A percentile compares a stretch with the other conserved stretches of the same genome.
These are phyloP conservation scores for Phylloscopus collybita DNA, from an alignment of 2,797 vertebrate genomes.

Conservation along the genomic window DNA sequence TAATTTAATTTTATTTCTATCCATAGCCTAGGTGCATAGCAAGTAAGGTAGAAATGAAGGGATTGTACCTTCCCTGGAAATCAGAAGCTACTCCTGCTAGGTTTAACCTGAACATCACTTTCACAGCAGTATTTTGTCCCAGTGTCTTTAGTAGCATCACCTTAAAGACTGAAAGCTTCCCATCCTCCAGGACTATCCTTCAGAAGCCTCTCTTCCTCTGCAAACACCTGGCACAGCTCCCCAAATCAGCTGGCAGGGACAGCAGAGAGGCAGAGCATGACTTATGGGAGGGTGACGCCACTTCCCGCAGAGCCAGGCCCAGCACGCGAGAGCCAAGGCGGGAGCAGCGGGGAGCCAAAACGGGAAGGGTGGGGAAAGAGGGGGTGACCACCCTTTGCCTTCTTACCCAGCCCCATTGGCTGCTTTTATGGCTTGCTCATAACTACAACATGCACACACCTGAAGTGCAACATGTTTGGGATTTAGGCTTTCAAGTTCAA, in stretches of 20 bases:
- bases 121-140: not conserved
- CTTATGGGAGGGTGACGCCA: not conserved
- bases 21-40: not conserved
- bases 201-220: not conserved
- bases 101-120: not conserved
- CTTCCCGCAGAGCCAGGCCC: not conserved
- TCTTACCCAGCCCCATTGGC: not conserved
- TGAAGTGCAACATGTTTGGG: rapidly evolving
- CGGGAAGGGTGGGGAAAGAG: rapidly evolving
- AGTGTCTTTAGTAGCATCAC: not conserved
- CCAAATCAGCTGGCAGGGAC: not conserved
- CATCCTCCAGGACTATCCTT: not conserved
- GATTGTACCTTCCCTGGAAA: not conserved
- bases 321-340: rapidly evolving
- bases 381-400: not conserved
- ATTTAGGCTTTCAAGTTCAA: not conserved
- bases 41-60: not conserved
- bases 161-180: not conserved
- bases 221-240: not conserved
- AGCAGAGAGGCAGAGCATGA: not conserved
- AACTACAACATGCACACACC: not conserved
- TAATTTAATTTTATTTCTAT: not conserved
- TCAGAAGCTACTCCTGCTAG: not conserved
- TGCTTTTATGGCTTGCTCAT: not conserved
- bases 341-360: not conserved